Percentiles rank a stretch among this genome's conserved stretches.
Evolutionary conservation across 2,113 vertebrate species (phyloP).

Genomic region (Parus major): DNA sequence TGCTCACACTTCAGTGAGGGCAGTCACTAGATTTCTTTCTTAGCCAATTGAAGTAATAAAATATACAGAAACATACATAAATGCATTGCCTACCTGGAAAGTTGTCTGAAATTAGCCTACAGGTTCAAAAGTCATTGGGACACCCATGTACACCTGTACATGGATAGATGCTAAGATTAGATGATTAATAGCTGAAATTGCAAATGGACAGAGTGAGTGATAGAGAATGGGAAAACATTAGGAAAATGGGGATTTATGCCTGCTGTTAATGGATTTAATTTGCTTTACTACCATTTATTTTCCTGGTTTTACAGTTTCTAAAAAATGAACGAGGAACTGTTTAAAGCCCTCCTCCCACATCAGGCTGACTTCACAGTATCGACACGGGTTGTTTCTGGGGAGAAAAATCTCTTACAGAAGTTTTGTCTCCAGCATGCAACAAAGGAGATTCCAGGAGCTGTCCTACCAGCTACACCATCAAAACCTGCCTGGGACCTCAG

Average conservation of each 20-base stretch:
- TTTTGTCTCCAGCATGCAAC: background rate
- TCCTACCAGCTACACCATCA: background rate
- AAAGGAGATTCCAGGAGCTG: background rate
- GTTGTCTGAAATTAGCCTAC: background rate
- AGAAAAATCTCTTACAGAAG: background rate
- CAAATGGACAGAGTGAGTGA: background rate
- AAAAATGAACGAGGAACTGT: background rate
- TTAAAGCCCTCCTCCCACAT: background rate
- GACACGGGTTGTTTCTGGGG: background rate
- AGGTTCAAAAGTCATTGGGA: background rate
- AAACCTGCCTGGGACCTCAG: background rate
- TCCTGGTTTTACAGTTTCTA: background rate
- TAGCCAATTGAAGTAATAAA: background rate
- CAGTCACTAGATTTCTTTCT: background rate
- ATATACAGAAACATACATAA: background rate
- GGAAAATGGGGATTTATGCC: background rate
- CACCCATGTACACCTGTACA: background rate
- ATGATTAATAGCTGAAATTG: background rate
- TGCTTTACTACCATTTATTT: background rate
- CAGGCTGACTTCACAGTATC: background rate
- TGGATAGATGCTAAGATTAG: background rate
- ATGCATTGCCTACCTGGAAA: background rate
- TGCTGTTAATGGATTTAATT: constrained; percentile 32
- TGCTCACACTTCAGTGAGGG: background rate
- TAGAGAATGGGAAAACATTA: background rate